A percentile compares a stretch with the other conserved stretches of the same genome.
Conservation (phyloP, 2,888 invertebrate species). For the Xanthorhoe spadicearia region DNA sequence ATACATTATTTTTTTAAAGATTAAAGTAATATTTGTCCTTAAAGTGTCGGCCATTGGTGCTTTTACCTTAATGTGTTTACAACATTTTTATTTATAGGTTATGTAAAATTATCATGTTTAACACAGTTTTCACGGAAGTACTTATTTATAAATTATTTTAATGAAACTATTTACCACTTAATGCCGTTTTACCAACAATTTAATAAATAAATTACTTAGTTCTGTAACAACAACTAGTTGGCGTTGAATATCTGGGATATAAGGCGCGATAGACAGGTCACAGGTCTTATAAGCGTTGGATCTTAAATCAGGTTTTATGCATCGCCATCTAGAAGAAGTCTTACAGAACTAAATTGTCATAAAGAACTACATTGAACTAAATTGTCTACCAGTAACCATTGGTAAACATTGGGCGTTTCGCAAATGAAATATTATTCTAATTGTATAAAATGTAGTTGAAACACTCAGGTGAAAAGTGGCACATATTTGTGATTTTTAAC, state of each 20-base stretch:
- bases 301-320: too few relatives aligned
- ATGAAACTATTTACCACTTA: conserved; percentile 3
- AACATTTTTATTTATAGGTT: conserved; percentile 18
- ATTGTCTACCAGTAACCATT: background rate
- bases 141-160: conserved; percentile 23
- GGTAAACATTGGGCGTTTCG: conserved; percentile 3
- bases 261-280: too few relatives aligned
- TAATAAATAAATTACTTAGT: background rate
- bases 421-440: conserved; percentile 28
- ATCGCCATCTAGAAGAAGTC: background rate
- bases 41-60: too few relatives aligned
- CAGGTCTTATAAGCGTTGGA: too few relatives aligned
- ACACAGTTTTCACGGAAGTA: conserved; percentile 35
- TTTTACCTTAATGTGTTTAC: conserved; percentile 17
- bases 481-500: conserved; percentile 54
- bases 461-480: conserved; percentile 64
- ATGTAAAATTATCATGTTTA: conserved; percentile 21
- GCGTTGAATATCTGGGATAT: too few relatives aligned
- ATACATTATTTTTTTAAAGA: too few relatives aligned
- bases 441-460: conserved; percentile 57
- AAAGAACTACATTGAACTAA: background rate
- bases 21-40: too few relatives aligned
- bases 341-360: background rate
- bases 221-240: too few relatives aligned
- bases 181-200: background rate